Evolutionary conservation across 2,113 vertebrate genomes (phyloP), one percentile per base, ranked within the genome.

Genomic region (Tilapia sparmanii): DNA sequence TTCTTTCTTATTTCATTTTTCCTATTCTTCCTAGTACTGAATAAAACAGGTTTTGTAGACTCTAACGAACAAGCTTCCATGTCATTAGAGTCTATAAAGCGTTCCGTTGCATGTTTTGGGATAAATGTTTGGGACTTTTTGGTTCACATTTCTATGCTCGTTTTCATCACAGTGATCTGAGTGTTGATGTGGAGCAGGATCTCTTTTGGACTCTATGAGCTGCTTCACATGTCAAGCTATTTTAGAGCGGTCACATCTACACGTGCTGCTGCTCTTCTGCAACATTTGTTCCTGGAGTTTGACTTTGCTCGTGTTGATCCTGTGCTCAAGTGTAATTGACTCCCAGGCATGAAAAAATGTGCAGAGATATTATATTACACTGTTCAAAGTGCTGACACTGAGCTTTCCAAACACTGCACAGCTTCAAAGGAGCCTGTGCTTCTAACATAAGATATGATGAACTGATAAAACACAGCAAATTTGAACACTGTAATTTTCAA

Each of bases 211-310:
- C 45, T 78, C 68, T 47, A 31, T 12, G 26, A 91, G 89, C 68
- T 82, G 83, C 85, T 84, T 90, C 76, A 66, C 82, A 91, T 93
- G 80, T 82, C 82, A n/a, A 42, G 42, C 92, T 92, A 91, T 95
- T 95, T 93, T 90, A 71, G 88, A 88, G 8, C 26, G 22, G 50
- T 84, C 79, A 81, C 83, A 47, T 54, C 45, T 35, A 9, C 84
- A 88, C 55, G 38, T 81, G 85, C 55, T 42, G 63, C 79, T 79
- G 68, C 8, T 38, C 12, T 38, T 12, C 63, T 6, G 11, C 50
- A 16, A 47, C 63, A 50, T 86, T 89, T 89, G 71, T 47, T 86
- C 42, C 81, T 80, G 50, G 26, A 80, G 26, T 86, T 42, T 82
- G 89, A 85, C 86, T 85, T 52, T 78, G 45, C 73, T 78, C 3